Evolutionary conservation across 2,888 invertebrate genomes (phyloP).

Genomic region (Dascillus cervinus): DNA sequence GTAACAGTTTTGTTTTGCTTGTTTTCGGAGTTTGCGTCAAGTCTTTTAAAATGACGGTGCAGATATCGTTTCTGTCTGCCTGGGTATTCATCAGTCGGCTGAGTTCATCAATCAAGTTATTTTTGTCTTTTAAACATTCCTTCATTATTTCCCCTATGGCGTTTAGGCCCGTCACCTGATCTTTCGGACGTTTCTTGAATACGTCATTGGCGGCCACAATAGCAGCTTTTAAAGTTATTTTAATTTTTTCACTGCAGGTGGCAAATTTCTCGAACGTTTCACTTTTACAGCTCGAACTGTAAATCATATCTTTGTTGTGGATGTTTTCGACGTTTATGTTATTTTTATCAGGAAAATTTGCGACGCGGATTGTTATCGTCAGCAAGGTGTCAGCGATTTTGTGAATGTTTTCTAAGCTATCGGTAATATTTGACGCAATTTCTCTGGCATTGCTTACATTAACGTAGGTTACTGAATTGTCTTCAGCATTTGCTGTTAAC

Average conservation of each 20-base stretch:
- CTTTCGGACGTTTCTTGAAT: slow-evolving; percentile 38
- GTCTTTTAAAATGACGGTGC: slow-evolving; percentile 34
- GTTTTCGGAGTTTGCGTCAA: slow-evolving; percentile 47
- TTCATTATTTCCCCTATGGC: slow-evolving; percentile 34
- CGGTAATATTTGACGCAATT: slow-evolving; percentile 33
- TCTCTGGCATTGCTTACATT: slow-evolving; percentile 34
- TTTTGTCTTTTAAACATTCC: slow-evolving; percentile 31
- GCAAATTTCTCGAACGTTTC: no score
- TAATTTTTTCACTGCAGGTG: slow-evolving; percentile 28
- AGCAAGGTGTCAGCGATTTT: slow-evolving; percentile 38
- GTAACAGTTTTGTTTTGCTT: slow-evolving; percentile 57
- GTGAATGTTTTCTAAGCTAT: slow-evolving; percentile 33
- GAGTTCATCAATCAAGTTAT: slow-evolving; percentile 30
- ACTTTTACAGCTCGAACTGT: slow-evolving; percentile 15
- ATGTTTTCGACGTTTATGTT: slow-evolving; percentile 38
- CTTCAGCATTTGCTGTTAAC: slow-evolving; percentile 30
- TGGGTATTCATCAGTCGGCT: slow-evolving; percentile 34
- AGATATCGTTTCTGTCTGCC: slow-evolving; percentile 35
- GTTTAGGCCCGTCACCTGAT: slow-evolving; percentile 37
- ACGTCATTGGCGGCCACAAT: slow-evolving; percentile 39
- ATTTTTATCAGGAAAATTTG: slow-evolving; percentile 37
- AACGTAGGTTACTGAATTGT: slow-evolving; percentile 35
- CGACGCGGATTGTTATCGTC: slow-evolving; percentile 35
- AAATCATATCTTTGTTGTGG: slow-evolving; percentile 26
- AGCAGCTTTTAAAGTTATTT: slow-evolving; percentile 37